phyloP scores from a whole-genome alignment of 2,113 vertebrate species.

The Crypturellus undulatus region DNA sequence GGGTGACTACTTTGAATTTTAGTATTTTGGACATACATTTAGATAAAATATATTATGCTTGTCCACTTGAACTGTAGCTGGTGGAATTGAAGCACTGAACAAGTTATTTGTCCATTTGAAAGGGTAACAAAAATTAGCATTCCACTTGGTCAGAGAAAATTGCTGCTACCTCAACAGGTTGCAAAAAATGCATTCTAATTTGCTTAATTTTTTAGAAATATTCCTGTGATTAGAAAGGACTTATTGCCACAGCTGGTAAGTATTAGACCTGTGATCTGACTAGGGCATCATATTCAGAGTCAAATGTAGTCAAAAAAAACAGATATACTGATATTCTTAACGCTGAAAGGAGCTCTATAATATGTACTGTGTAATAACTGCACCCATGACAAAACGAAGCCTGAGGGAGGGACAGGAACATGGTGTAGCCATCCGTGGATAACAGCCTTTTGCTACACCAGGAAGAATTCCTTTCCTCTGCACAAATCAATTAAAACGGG shows the following conservation, averaged over 20 bases:
- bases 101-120: neutral
- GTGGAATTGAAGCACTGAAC: neutral
- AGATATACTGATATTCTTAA: neutral
- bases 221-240: neutral
- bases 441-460: neutral
- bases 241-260: neutral
- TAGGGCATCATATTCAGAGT: neutral
- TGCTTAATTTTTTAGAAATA: neutral
- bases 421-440: neutral
- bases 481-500: neutral
- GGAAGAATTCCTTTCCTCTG: neutral
- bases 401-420: neutral
- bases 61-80: neutral
- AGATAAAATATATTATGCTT: neutral
- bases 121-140: neutral
- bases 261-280: neutral
- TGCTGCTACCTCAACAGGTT: neutral
- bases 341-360: neutral
- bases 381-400: neutral
- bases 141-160: neutral
- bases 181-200: neutral
- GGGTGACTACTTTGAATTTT: neutral
- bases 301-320: neutral
- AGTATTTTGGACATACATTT: neutral
- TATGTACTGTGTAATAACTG: neutral